These are phyloP conservation scores for Stichodactyla mertensii DNA, from an alignment of 64 coral and sea anemone genomes.

Conservation along the genomic window DNA sequence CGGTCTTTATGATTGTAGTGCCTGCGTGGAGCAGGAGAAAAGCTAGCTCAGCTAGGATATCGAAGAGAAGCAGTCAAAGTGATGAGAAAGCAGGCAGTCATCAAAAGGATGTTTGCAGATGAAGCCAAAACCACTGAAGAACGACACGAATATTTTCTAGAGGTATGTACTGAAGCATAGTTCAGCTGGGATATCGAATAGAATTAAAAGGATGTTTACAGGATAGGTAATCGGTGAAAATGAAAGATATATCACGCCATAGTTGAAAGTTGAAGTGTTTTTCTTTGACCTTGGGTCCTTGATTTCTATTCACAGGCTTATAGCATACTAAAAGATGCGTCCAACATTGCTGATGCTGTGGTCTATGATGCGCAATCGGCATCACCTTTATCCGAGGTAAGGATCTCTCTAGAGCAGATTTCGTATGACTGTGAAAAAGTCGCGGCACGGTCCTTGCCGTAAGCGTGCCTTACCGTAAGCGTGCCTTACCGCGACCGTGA, in stretches of 20 bases:
- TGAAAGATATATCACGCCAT: no score
- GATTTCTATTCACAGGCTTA: constrained; percentile 21
- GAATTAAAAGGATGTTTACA: no score
- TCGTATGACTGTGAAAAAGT: no score
- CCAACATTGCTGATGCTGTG: constrained; percentile 42
- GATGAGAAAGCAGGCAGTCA: constrained; percentile 50
- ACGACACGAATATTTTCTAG: constrained; percentile 50
- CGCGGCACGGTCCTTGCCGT: no score
- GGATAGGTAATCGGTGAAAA: no score
- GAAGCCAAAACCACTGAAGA: constrained; percentile 42
- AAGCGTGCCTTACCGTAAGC: no score
- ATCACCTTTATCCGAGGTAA: constrained; percentile 41
- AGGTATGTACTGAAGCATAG: constrained; percentile 29
- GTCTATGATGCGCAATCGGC: constrained; percentile 34
- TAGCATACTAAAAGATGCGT: constrained; percentile 41
- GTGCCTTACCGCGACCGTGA: no score
- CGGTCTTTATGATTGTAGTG: constrained; percentile 24
- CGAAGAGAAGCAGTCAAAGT: constrained; percentile 80
- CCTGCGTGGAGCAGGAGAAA: constrained; percentile 40
- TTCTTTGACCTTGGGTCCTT: no score
- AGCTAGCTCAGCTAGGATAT: constrained; percentile 52
- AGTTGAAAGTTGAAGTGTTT: no score
- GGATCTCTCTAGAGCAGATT: neutral
- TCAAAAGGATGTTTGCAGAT: constrained; percentile 68
- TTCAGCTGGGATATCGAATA: no score